Base-by-base conservation (phyloP, 2,888 invertebrate genomes). In the Rotaria sp. region DNA sequence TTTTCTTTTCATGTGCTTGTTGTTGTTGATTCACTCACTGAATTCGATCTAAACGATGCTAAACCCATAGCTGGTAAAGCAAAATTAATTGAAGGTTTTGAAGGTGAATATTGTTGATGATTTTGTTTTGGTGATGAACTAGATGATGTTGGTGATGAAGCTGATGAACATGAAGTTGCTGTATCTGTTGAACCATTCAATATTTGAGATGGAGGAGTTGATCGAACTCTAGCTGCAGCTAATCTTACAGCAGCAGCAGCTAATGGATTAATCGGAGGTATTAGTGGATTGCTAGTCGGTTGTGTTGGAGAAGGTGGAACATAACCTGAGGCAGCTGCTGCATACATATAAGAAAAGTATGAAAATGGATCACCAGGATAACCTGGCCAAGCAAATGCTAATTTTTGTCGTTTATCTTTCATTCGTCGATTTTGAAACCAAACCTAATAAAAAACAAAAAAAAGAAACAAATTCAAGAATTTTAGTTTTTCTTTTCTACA, bases 401-500 rank as follows among this genome's bases (percentile, higher is more conserved):
- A 94, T 30, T 96, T 93, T 90, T 98, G 97, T 0, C 98, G 93
- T 90, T 99, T 98, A 92, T 98, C 97, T 90, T 98, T 96, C 96
- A 96, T 96, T 85, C 96, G 93, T 59, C 96, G 93, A 91, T 96
- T 96, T 93, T 96, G 96, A 91, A 99, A 99, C 98, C 98, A 98
- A 38, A 96, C 96, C 95, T 96, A 85, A 26, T n/a, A 21, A 11
- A 50, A 2, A 50, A n/a, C n/a, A n/a, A n/a, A n/a, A n/a, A n/a
- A n/a, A n/a, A n/a, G n/a, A n/a, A n/a, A n/a, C n/a, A n/a, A n/a
- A 18, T 50, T 50, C 50, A 15, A 5, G 50, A 11, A 50, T 50
- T 50, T 15, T 11, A 15, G 11, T 50, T 3, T 52, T 41, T 41
- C 8, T 41, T 41, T 41, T 41, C 8, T 41, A 8, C 8, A 41